Evolutionary conservation across 2,888 invertebrate genomes (phyloP).

Genomic region (Hybos culiciformis): DNA sequence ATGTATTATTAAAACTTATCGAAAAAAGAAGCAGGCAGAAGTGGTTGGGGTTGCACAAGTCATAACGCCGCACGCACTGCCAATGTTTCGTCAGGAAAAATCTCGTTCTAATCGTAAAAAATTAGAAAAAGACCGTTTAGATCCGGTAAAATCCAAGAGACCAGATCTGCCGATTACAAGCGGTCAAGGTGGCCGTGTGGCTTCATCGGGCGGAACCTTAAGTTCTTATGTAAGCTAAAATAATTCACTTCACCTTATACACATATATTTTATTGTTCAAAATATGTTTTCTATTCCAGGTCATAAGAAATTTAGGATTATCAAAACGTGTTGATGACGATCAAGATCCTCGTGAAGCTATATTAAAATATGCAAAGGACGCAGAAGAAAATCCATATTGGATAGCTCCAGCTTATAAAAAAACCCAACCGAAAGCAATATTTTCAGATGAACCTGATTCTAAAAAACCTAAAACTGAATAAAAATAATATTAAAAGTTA

Average conservation of each 20-base stretch:
- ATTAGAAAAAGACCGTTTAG: slow-evolving; percentile 80
- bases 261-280: background rate
- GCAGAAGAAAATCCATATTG: slow-evolving; percentile 94
- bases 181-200: slow-evolving; percentile 84
- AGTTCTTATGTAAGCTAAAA: slow-evolving; percentile 77
- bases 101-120: slow-evolving; percentile 78
- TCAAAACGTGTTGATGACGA: slow-evolving; percentile 86
- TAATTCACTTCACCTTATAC: background rate
- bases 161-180: slow-evolving; percentile 82
- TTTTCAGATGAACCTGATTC: slow-evolving; percentile 37
- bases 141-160: slow-evolving; percentile 67
- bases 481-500: too few relatives aligned
- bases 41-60: slow-evolving; percentile 83
- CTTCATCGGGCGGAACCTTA: slow-evolving; percentile 83
- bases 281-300: slow-evolving; percentile 74
- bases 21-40: slow-evolving; percentile 70
- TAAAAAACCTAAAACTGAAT: slow-evolving; percentile 29
- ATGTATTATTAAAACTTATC: slow-evolving; percentile 68
- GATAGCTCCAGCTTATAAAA: slow-evolving; percentile 84
- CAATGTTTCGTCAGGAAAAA: slow-evolving; percentile 85
- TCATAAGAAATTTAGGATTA: slow-evolving; percentile 83
- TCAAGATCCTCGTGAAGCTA: slow-evolving; percentile 88
- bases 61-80: slow-evolving; percentile 91
- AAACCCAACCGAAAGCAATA: slow-evolving; percentile 75
- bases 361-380: slow-evolving; percentile 85